Conservation (phyloP, 1,140 invertebrate genomes). For the Hyphantria cunea region DNA sequence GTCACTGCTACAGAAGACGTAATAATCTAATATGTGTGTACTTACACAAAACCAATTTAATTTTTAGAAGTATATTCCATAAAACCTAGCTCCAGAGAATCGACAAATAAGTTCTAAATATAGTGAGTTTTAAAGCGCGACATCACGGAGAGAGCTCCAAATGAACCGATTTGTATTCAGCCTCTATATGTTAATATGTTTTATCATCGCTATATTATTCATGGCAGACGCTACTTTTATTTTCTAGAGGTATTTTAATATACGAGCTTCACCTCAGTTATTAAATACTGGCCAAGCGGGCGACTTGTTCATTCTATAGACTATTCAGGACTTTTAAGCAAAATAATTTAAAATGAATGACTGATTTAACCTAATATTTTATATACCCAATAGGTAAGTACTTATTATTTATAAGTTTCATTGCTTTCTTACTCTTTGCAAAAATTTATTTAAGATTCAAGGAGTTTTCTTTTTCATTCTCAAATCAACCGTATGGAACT, state of each 20-base stretch:
- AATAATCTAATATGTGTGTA: neutral
- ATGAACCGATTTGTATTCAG: constrained; percentile 43
- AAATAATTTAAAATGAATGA: no score
- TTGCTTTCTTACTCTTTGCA: no score
- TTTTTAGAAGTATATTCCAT: constrained; percentile 17
- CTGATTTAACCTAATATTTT: no score
- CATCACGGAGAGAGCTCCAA: constrained; percentile 16
- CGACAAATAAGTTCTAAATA: constrained; percentile 22
- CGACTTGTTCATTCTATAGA: neutral
- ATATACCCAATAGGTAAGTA: no score
- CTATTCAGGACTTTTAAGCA: no score
- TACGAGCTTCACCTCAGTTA: constrained; percentile 22
- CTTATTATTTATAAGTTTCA: no score
- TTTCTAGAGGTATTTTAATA: constrained; percentile 31
- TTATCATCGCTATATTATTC: constrained; percentile 35
- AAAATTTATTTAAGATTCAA: no score
- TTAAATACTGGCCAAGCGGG: constrained; percentile 13
- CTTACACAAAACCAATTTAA: neutral
- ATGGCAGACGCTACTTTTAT: constrained; percentile 32
- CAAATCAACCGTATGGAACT: no score
- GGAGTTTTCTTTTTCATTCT: no score
- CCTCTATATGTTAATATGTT: constrained; percentile 35
- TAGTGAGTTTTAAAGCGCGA: constrained; percentile 15
- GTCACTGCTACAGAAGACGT: neutral
- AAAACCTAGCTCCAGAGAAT: constrained; percentile 17